These are phyloP conservation scores for Pteronotus mesoamericanus DNA, from an alignment of 2,797 vertebrate genomes.

Conservation along the genomic window DNA sequence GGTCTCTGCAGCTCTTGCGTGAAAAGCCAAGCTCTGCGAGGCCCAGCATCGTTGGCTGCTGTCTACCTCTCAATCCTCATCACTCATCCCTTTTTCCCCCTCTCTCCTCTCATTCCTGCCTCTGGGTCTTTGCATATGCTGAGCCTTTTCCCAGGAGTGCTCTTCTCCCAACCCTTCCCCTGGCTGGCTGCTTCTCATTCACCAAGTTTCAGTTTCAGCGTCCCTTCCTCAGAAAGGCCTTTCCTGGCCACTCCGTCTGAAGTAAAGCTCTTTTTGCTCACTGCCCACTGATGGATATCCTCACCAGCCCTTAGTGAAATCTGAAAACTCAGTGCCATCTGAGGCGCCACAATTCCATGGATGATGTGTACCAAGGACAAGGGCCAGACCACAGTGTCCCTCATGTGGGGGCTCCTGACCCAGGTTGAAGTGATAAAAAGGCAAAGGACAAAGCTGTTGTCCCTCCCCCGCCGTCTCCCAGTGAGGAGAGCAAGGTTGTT, in stretches of 20 bases:
- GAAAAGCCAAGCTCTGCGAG: background rate
- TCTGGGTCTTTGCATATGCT: background rate
- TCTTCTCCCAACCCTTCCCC: background rate
- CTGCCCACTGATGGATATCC: background rate
- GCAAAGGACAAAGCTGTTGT: background rate
- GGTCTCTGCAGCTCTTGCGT: background rate
- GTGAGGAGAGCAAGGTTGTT: background rate
- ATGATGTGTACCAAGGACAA: background rate
- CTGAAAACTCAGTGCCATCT: background rate
- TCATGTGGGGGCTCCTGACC: background rate
- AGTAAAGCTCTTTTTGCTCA: background rate
- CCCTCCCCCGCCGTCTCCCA: background rate
- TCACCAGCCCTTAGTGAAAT: background rate
- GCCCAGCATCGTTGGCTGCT: accelerated
- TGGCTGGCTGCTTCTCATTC: background rate
- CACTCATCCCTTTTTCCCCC: background rate
- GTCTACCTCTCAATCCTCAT: background rate
- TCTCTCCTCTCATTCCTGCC: background rate
- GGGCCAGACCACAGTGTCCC: too few species aligned
- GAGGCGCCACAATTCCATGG: background rate
- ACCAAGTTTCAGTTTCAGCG: background rate
- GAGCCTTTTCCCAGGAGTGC: background rate
- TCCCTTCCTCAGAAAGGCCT: background rate
- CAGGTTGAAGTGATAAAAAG: background rate
- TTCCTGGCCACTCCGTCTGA: background rate